Base-by-base conservation (phyloP, 2,888 invertebrate genomes). In the Buathra laborator region DNA sequence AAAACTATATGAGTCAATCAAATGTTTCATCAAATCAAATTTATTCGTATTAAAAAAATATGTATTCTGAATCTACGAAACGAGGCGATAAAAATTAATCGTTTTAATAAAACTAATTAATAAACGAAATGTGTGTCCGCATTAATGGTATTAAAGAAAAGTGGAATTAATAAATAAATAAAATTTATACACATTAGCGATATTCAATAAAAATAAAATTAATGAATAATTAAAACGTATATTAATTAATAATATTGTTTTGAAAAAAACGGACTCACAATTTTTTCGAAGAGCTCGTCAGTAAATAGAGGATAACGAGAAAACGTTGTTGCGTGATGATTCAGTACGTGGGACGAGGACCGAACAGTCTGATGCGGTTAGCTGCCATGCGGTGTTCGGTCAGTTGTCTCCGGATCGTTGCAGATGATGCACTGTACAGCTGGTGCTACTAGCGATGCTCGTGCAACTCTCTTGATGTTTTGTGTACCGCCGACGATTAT, bases 341-440 rank as follows among this genome's bases (percentile, higher is more conserved):
- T 64, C 16, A 62, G 32, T 46, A 62, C 64, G 74, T 12, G 74
- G 48, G 16, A 12, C 32, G 6, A 14, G 46, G 37, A 3, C 10
- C 48, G 48, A 64, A 48, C 3, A 48, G 62, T 48, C 32, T 44
- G 46, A 29, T n/a, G 62, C 19, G 48, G 64, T 48, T 32, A 43
- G 56, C 46, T 74, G 68, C 56, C 77, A 59, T 46, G 59, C 67
- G 56, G 14, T 32, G 3, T n/a, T 68, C 68, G 70, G n/a, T 64
- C 64, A 74, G 64, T 71, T 43, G 70, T 79, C 43, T 46, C 14
- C 48, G 19, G 53, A 16, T 72, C 66, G 59, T 77, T 53, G 66
- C 74, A 51, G 78, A 66, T 29, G 74, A 59, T 67, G 74, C 76
- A 43, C 64, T 64, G 72, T 24, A 59, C 67, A 76, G 24, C 76